Base-by-base conservation (phyloP, 2,888 invertebrate species). In the Diarsia mendica region DNA sequence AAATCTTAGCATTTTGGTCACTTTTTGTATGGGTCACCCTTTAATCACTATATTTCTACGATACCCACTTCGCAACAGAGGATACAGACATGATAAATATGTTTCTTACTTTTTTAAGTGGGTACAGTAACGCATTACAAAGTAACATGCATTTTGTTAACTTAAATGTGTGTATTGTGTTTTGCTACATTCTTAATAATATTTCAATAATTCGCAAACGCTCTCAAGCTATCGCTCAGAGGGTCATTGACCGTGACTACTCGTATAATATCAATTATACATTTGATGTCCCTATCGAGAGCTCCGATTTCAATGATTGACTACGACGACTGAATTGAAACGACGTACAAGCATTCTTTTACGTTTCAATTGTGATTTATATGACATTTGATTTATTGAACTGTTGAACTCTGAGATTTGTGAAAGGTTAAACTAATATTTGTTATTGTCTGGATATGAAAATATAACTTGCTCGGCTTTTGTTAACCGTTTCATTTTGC, bases 121-220 rank as follows among this genome's bases (percentile, higher is more conserved):
- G 91, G 90, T 86, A 92, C 58, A 92, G 72, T 75, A 85, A 75
- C n/a, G 92, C 81, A 49, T 23, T 70, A 70, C 92, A 61, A 78
- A 49, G 63, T 89, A 88, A 90, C 89, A 90, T 88, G 89, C 90
- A 90, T 76, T 70, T 39, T 49, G 72, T 10, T n/a, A 39, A 72
- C 76, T 53, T 0, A 39, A 55, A 46, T 72, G 64, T 84, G 73
- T 84, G 75, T 73, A 64, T 11, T 78, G 67, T 79, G 85, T 86
- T 74, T 70, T 39, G 85, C 83, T 58, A 85, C 86, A 85, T 8
- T 61, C 44, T 39, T 10, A 28, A 58, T 28, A n/a, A n/a, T n/a
- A n/a, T n/a, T n/a, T n/a, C 39, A 39, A 39, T 39, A 39, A 39
- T 39, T 39, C 8, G 39, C 39, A 39, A 39, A 1, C 8, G 1